These are phyloP conservation scores for Synergus umbraculus DNA, from an alignment of 2,888 invertebrate species.

Conservation along the genomic window DNA sequence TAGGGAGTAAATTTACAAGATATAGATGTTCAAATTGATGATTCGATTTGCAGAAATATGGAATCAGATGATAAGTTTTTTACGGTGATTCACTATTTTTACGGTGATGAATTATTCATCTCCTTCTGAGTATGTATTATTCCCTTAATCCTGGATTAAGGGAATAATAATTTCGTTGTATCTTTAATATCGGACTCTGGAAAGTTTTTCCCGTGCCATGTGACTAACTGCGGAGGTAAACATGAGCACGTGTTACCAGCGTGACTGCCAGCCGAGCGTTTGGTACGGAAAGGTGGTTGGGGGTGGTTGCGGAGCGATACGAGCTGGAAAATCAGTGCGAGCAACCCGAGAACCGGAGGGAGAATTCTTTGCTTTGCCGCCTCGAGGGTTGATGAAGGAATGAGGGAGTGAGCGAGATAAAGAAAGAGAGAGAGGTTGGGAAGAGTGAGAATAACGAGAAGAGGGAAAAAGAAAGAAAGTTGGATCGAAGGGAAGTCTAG, in stretches of 20 bases:
- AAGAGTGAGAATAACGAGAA: conserved; percentile 42
- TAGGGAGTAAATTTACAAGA: neutral
- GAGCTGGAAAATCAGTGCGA: conserved; percentile 66
- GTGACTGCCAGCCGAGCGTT: conserved; percentile 59
- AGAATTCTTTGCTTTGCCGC: conserved; percentile 62
- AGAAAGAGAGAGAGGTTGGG: conserved; percentile 39
- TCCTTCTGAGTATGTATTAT: too few relatives aligned
- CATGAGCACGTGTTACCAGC: conserved; percentile 76
- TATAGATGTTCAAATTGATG: too few relatives aligned
- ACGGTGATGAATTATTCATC: too few relatives aligned
- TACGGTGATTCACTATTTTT: too few relatives aligned
- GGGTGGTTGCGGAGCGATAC: conserved; percentile 57
- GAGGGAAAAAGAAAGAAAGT: conserved; percentile 45
- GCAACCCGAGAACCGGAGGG: conserved; percentile 58
- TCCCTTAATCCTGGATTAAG: too few relatives aligned
- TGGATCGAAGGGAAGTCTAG: conserved; percentile 31
- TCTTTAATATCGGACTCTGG: conserved; percentile 28
- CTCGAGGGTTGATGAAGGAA: conserved; percentile 30
- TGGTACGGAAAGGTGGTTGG: conserved; percentile 50
- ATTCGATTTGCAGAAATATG: too few relatives aligned
- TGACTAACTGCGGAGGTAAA: conserved; percentile 70
- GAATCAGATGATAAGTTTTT: too few relatives aligned
- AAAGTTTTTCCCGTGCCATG: conserved; percentile 57
- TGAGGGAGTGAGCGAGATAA: conserved; percentile 44
- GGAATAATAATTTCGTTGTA: too few relatives aligned